Conservation (phyloP, 2,113 vertebrate genomes). For the Cisticola juncidis region DNA sequence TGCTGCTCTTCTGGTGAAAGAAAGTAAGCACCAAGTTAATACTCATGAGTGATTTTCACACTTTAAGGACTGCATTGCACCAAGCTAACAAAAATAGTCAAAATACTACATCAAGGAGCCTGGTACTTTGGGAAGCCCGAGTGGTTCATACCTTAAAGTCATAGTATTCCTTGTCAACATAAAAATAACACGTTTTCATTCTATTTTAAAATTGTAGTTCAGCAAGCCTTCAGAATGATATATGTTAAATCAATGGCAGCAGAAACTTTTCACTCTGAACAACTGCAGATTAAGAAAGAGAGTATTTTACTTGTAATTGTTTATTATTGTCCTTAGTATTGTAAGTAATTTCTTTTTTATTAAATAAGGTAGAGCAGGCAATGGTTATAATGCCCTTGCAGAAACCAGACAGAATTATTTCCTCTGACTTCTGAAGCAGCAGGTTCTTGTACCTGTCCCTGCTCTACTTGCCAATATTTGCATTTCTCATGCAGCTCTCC, state of each 20-base stretch:
- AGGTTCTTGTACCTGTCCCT: background rate
- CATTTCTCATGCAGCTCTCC: background rate
- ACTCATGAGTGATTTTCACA: background rate
- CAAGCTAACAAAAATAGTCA: background rate
- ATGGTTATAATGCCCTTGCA: background rate
- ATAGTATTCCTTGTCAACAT: background rate
- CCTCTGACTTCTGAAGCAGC: background rate
- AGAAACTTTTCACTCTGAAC: background rate
- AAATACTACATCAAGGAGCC: background rate
- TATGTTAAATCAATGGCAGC: background rate
- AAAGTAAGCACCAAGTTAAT: background rate
- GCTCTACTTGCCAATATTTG: background rate
- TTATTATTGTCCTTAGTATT: slow-evolving; percentile 81
- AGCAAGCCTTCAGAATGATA: background rate
- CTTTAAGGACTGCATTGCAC: background rate
- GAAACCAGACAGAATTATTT: background rate
- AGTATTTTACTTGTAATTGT: slow-evolving; percentile 79
- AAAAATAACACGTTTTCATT: background rate
- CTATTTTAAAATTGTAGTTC: background rate
- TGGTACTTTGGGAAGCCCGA: background rate
- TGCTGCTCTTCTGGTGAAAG: background rate
- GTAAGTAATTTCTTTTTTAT: background rate
- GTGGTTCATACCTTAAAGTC: background rate
- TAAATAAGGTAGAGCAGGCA: background rate
- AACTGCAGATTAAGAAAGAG: slow-evolving; percentile 49